A percentile compares a stretch with the other conserved stretches of the same genome.
Conservation (phyloP, 2,113 vertebrate genomes). For the human region DNA sequence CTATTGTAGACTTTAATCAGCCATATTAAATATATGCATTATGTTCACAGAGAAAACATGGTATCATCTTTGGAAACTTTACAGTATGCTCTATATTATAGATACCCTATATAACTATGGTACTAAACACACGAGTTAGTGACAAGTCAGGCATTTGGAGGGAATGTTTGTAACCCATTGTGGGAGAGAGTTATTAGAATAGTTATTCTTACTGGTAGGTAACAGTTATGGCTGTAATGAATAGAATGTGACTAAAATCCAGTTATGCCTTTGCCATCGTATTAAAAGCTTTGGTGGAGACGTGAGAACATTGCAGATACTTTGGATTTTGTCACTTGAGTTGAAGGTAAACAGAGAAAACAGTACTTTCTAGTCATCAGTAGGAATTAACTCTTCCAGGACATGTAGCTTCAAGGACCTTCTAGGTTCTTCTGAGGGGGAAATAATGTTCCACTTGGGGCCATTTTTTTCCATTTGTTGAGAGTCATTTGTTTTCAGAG, state of each 20-base stretch:
- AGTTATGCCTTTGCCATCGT: neutral
- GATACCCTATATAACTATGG: neutral
- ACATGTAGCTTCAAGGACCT: neutral
- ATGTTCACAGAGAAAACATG: neutral
- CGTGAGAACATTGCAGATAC: neutral
- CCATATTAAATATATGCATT: neutral
- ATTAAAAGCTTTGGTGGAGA: neutral
- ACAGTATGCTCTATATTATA: neutral
- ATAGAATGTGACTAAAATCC: slow-evolving; percentile 7
- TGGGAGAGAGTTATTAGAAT: slow-evolving; percentile 6
- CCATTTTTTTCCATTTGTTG: slow-evolving; percentile 3
- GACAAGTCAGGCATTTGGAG: slow-evolving; percentile 21
- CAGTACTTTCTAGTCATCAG: neutral
- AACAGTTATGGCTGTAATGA: slow-evolving; percentile 18
- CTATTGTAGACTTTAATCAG: slow-evolving; percentile 10
- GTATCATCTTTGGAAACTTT: slow-evolving; percentile 5
- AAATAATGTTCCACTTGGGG: neutral
- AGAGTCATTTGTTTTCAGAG: neutral
- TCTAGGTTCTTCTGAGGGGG: neutral
- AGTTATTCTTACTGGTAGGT: neutral
- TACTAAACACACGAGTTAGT: neutral
- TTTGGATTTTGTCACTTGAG: neutral
- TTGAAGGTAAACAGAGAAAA: neutral
- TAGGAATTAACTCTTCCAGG: neutral
- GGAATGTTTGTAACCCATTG: neutral